Conservation (phyloP, 2,113 vertebrate species). For the Neolamprologus tretocephalus region DNA sequence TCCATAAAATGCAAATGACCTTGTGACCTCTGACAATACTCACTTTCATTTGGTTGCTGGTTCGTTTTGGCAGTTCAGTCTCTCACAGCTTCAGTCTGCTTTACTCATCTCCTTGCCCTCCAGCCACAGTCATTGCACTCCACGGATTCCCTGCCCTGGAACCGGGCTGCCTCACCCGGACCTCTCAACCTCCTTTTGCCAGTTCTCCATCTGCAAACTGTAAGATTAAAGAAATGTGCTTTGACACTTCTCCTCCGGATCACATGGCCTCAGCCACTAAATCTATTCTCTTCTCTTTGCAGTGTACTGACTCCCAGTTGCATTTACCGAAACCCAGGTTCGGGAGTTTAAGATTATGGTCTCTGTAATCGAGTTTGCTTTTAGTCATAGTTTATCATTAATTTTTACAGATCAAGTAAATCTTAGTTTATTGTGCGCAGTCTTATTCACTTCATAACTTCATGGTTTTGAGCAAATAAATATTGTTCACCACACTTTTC, state of each 20-base stretch:
- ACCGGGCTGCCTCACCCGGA: background rate
- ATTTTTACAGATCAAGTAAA: background rate
- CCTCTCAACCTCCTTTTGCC: background rate
- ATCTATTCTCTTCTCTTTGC: background rate
- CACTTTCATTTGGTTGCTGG: background rate
- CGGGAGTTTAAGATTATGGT: accelerated
- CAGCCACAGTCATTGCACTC: background rate
- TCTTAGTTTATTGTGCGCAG: background rate
- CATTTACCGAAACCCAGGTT: accelerated
- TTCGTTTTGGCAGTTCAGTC: background rate
- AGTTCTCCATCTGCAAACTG: background rate
- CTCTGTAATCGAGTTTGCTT: background rate
- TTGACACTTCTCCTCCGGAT: accelerated
- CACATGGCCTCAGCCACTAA: background rate
- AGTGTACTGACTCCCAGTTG: background rate
- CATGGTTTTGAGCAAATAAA: background rate
- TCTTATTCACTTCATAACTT: accelerated
- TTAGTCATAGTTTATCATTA: background rate
- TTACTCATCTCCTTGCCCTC: background rate
- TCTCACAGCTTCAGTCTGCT: background rate
- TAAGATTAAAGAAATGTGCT: background rate
- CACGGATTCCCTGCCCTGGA: accelerated
- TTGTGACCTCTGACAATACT: background rate
- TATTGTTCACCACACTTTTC: accelerated
- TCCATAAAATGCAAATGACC: background rate